Base-by-base conservation (phyloP, 2,797 vertebrate species). In the Rhabdomys pumilio region DNA sequence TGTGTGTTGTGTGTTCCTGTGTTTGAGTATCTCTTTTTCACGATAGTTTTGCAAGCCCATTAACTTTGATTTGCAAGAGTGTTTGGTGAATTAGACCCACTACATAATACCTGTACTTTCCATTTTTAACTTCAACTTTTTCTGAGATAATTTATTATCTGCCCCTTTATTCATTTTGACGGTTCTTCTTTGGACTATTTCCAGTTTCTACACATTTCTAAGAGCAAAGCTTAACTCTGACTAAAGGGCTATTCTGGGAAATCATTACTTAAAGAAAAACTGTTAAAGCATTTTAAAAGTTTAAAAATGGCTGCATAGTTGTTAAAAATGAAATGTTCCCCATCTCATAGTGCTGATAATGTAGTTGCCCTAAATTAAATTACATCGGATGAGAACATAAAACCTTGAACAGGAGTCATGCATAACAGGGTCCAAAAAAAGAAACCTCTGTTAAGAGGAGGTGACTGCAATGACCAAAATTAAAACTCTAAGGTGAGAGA, bases 231-330 rank as follows among this genome's bases (percentile, higher is more conserved):
- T 95, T 95, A 95, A 91, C 73, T 93, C 93, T 95, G 93, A 96
- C 89, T 96, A 97, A 97, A 72, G 57, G 67, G 75, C 96, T 97
- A 95, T 98, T 97, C 93, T 95, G 85, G 90, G 96, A 97, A 96
- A 96, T 96, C 85, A 95, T 95, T 91, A 92, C 93, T 97, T 97
- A 96, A 96, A 96, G 93, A 95, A 96, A 97, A 90, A 96, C 72
- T 83, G 79, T 96, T 88, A 97, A 72, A 96, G 92, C 79, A 93
- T 96, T 96, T 97, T 97, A 97, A 94, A 95, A 47, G 53, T 96
- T 96, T 97, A 93, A 97, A 97, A 97, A 97, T 97, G 92, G 94
- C 61, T 65, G 87, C 38, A 69, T 67, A 93, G 77, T 73, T 95
- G 90, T 97, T 95, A 96, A 95, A 97, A 96, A 96, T 97, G 82